Percentiles rank a stretch among this genome's conserved stretches.
phyloP scores from a whole-genome alignment of 2,797 vertebrate species.

The Phataginus tricuspis region DNA sequence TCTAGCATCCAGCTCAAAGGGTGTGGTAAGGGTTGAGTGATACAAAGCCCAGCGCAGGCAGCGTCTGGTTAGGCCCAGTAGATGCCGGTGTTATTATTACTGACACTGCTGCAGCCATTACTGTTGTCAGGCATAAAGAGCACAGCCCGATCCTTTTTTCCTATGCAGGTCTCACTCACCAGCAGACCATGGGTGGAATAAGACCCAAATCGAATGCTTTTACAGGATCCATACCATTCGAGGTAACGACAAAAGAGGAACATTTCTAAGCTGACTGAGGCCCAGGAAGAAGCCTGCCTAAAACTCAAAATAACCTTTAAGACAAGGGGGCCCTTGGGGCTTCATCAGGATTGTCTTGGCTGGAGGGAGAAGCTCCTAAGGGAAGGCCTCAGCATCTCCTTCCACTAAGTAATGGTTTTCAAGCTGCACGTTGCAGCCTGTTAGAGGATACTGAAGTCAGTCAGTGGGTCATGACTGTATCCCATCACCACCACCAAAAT shows the following conservation, averaged over 20 bases:
- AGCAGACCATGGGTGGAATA: background rate
- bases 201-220: background rate
- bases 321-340: background rate
- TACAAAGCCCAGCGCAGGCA: background rate
- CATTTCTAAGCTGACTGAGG: background rate
- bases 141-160: background rate
- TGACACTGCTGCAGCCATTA: rapidly evolving
- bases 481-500: rapidly evolving
- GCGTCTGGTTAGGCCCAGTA: background rate
- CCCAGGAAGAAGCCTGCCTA: background rate
- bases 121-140: background rate
- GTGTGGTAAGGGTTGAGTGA: background rate
- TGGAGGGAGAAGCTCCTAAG: no score
- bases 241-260: background rate
- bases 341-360: background rate
- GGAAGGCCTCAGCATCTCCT: background rate
- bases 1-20: background rate
- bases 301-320: background rate
- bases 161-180: background rate
- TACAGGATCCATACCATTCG: background rate
- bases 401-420: background rate
- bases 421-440: background rate
- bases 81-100: background rate
- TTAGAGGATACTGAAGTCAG: background rate
- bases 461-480: background rate